Evolutionary conservation across 2,888 invertebrate genomes (phyloP).

Genomic region (Pasiphila rectangulata): DNA sequence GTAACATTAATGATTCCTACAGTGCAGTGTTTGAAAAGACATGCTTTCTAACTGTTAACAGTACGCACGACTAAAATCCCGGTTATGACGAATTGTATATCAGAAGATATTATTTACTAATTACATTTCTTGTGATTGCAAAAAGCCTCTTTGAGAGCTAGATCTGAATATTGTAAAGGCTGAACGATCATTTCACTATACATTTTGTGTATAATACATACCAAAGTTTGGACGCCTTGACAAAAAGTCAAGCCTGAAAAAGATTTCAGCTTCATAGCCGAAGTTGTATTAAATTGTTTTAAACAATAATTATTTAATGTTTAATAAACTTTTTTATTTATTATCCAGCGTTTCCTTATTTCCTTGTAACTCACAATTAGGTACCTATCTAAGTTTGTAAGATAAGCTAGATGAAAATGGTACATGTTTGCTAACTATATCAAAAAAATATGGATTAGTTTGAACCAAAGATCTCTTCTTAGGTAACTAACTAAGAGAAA

Average conservation of each 20-base stretch:
- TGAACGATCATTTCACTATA: constrained; percentile 63
- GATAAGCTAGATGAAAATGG: too few species aligned
- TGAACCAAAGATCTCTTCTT: too few species aligned
- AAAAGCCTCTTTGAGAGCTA: constrained; percentile 56
- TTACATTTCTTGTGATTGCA: constrained; percentile 66
- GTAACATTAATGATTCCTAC: constrained; percentile 77
- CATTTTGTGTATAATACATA: constrained; percentile 55
- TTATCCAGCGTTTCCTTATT: constrained; percentile 39
- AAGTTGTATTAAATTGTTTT: constrained; percentile 70
- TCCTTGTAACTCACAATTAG: constrained; percentile 1
- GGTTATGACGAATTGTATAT: constrained; percentile 56
- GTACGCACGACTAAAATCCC: constrained; percentile 71
- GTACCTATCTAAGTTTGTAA: too few species aligned
- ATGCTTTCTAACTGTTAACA: constrained; percentile 79
- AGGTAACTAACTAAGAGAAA: too few species aligned
- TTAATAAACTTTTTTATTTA: constrained; percentile 79
- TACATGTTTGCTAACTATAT: too few species aligned
- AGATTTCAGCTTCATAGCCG: constrained; percentile 71
- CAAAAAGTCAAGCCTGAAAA: constrained; percentile 55
- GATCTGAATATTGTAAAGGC: constrained; percentile 72
- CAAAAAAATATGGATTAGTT: too few species aligned
- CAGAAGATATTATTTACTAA: constrained; percentile 54
- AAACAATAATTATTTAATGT: constrained; percentile 76
- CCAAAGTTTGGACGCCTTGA: constrained; percentile 50
- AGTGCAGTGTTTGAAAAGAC: constrained; percentile 59